A percentile compares a stretch with the other conserved stretches of the same genome.
These are phyloP conservation scores for Eubasilissa splendida DNA, from an alignment of 2,888 invertebrate species.

Conservation along the genomic window DNA sequence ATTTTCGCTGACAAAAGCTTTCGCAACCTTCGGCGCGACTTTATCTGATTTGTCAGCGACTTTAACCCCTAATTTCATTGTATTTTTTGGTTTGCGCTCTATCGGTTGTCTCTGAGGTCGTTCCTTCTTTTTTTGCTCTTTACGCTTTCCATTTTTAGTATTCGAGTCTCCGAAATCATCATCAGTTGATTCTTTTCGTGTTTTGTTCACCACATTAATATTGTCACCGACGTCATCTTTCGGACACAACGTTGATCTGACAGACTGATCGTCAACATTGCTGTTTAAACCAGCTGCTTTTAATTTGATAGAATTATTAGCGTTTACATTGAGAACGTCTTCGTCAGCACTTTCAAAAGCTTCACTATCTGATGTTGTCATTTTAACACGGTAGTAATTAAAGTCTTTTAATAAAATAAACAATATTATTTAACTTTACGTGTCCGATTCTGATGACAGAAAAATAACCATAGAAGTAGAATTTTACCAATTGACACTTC, in stretches of 20 bases:
- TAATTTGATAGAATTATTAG: conserved; percentile 10
- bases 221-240: conserved; percentile 3
- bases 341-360: conserved; percentile 86
- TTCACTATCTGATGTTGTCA: conserved; percentile 84
- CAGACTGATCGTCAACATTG: conserved; percentile 27
- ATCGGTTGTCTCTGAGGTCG: conserved; percentile 39
- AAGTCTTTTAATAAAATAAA: conserved; percentile 48
- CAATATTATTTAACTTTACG: conserved; percentile 35
- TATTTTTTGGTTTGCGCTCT: conserved; percentile 51
- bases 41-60: conserved; percentile 30
- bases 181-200: conserved; percentile 10
- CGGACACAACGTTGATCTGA: conserved; percentile 21
- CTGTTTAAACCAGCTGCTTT: conserved; percentile 10
- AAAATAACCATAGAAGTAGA: conserved; percentile 13
- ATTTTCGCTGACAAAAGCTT: background rate
- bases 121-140: conserved; percentile 45
- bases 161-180: conserved; percentile 24
- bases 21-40: background rate
- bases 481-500: too few relatives aligned
- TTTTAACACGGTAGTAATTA: conserved; percentile 60
- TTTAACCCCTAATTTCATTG: conserved; percentile 54
- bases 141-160: conserved; percentile 29
- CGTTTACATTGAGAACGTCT: conserved; percentile 60
- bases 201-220: conserved; percentile 8
- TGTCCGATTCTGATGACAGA: conserved; percentile 43